Conservation (phyloP, 2,797 vertebrate species). For the Sandelia bainsii region DNA sequence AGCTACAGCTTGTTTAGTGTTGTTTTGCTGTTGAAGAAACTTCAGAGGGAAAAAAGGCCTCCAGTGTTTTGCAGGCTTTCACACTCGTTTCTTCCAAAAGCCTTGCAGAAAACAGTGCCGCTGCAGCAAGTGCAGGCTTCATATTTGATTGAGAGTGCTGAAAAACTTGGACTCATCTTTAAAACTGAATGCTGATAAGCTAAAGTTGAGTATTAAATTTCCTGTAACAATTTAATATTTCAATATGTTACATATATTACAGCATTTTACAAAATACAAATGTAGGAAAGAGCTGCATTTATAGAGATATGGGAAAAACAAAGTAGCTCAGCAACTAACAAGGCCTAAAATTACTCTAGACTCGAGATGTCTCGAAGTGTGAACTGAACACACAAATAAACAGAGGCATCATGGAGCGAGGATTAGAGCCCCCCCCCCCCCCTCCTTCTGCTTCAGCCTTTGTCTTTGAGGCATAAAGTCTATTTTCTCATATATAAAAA, state of each 20-base stretch:
- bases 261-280: constrained; percentile 8
- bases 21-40: constrained; percentile 5
- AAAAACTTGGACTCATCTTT: constrained; percentile 15
- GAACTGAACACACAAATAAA: neutral
- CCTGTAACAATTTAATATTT: neutral
- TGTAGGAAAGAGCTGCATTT: neutral
- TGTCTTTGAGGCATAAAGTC: constrained; percentile 38
- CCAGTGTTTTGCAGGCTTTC: constrained; percentile 19
- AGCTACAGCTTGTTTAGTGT: constrained; percentile 9
- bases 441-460: constrained; percentile 30
- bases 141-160: constrained; percentile 16
- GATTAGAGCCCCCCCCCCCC: neutral
- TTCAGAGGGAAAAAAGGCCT: constrained; percentile 13
- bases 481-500: constrained; percentile 39
- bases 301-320: neutral
- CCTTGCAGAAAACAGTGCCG: constrained; percentile 9
- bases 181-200: neutral
- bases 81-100: constrained; percentile 9
- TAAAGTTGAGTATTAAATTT: neutral
- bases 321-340: constrained; percentile 6
- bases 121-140: neutral
- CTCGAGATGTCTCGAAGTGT: constrained; percentile 7
- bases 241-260: neutral
- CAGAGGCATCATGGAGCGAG: neutral
- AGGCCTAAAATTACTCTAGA: constrained; percentile 1